Base-by-base conservation (phyloP, 2,888 invertebrate species). In the Melanargia galathea region DNA sequence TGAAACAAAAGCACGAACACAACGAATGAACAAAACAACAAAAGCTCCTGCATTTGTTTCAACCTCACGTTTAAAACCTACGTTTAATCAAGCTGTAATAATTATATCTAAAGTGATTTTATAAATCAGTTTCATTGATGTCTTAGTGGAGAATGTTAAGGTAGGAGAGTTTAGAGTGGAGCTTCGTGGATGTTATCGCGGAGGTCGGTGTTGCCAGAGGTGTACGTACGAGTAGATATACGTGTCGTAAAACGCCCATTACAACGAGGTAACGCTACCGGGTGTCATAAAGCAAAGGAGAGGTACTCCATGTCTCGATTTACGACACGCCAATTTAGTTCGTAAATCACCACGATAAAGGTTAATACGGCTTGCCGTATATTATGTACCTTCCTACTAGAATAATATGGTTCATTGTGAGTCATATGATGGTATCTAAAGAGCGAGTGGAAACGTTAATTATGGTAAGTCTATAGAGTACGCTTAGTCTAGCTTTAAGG, bases 221-320 rank as follows among this genome's bases (percentile, higher is more conserved):
- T n/a, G n/a, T n/a, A n/a, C n/a, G n/a, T n/a, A n/a, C n/a, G 6
- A 33, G 33, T 46, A 46, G 11, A 8, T 7, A 20, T 63, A 64
- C 52, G 45, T 58, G 68, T 65, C 65, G 66, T 70, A 66, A 69
- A 65, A 62, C 56, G 57, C 49, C 71, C 71, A 69, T 76, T 77
- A 77, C 73, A 76, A 74, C 71, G 75, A 73, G 64, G 69, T 67
- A 70, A 70, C 69, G 77, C 75, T 81, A 79, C 79, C 75, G 75
- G 77, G 76, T 77, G 78, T 77, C 79, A 78, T 85, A 83, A 83
- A 83, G 71, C 76, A 74, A 75, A 77, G 75, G 68, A 75, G 70
- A 70, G 72, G 72, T 63, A 55, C 62, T 49, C 52, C 55, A 63
- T 51, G 24, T 40, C 46, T 18, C 35, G 35, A 38, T 62, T 57